Evolutionary conservation across 53 echinoderm and acorn worm species (phyloP), one percentile per base, ranked within the genome.

Genomic region (Paracentrotus lividus): DNA sequence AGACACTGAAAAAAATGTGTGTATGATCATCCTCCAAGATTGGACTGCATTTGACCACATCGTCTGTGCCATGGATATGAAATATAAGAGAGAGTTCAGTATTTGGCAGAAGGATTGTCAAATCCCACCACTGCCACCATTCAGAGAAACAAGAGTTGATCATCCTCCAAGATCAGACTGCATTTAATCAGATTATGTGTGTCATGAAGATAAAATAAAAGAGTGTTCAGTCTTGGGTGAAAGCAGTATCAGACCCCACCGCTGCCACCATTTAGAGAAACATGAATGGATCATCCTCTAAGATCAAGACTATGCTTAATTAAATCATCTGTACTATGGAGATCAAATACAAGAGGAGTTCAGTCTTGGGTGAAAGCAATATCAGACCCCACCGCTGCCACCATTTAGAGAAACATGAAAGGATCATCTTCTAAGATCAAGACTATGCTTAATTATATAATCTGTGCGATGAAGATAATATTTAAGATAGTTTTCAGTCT

Each of bases 381-480:
- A 81, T 81, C 6, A 45, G n/a, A 81, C 47, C 45, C 81, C 44
- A 47, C 81, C 26, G 47, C 45, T 81, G 81, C 49, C 81, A 45
- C 81, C 40, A 20, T 72, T 18, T 40, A 38, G 20, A 36, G 29
- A 72, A 21, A 72, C 18, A 20, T 14, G 21, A 38, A 72, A 5
- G 0, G 57, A 57, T 61, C 23, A n/a, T 7, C 16, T 24, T 24
- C 7, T 23, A n/a, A 61, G n/a, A n/a, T n/a, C n/a, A n/a, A n/a
- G n/a, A n/a, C n/a, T n/a, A n/a, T n/a, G n/a, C n/a, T 13, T 57
- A 20, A 57, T 57, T 57, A 57, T 4, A n/a, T 15, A 21, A 57
- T 57, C 57, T 18, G 18, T 20, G 3, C 57, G 18, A 57, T 14
- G 57, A 20, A 20, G 0, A 57, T 52, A 21, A 4, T 57, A 57